Base-by-base conservation (phyloP, 2,888 invertebrate genomes). In the Rhingia rostrata region DNA sequence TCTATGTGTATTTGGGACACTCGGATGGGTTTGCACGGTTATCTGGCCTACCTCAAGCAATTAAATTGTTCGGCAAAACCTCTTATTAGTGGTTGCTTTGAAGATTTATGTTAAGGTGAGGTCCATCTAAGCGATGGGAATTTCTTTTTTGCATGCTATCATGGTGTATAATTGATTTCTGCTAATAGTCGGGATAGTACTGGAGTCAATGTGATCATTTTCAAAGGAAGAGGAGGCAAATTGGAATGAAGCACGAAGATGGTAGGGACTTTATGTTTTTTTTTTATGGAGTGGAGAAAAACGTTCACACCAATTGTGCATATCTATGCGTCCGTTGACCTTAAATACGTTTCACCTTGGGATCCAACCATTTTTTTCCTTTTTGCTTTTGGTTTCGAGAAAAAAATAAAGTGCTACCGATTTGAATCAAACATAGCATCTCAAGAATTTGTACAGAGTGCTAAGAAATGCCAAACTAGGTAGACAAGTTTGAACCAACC, bases 121-220 rank as follows among this genome's bases (percentile, higher is more conserved):
- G 33, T 35, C 22, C 43, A 41, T 45, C 53, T 54, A 54, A 67
- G 30, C 12, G 30, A 51, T 39, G 12, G 51, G 53, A 53, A 66
- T 33, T 66, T 22, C 6, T 7, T 9, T 22, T 45, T n/a, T 30
- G 37, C 22, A 22, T 22, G 22, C 22, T 22, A 22, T 12, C 6
- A 0, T 12, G 53, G 37, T 0, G 14, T 43, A 6, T 53, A 77
- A 77, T 69, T 69, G 75, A 77, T 61, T 77, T 77, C 33, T 54
- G 69, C 14, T 75, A 67, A 67, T 43, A 60, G 45, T 30, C 9
- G 35, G 35, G 14, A 4, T 32, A 7, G 41, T 45, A 43, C 64
- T 54, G 58, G 14, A n/a, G 58, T 64, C 64, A 45, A 10, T 64
- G 64, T 58, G 64, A 37, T 66, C 64, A 79, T 79, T 66, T 66